Base-by-base conservation (phyloP, 2,113 vertebrate species). In the Struthio camelus region DNA sequence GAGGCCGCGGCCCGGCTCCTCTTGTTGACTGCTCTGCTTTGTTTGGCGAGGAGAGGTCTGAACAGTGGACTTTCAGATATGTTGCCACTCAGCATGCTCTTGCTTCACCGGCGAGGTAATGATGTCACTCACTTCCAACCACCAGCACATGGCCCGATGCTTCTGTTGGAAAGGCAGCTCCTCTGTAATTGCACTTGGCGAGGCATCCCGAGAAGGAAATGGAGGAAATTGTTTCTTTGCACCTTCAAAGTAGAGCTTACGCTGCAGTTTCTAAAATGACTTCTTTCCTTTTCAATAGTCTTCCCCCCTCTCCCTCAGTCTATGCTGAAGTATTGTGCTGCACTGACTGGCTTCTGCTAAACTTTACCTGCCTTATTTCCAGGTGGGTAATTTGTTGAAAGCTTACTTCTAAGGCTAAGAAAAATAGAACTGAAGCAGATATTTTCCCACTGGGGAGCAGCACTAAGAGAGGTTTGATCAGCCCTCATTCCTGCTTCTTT, bases 141-240 rank as follows among this genome's bases (percentile, higher is more conserved):
- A 36, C 48, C 19, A 48, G 67, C 44, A 8, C 20, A 20, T 17
- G 32, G 20, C 14, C 38, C 70, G 44, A 3, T 64, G 59, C n/a
- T 90, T 50, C 80, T 69, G 14, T 17, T 81, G 65, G 70, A 81
- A 85, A 88, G 54, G 6, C 17, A 23, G n/a, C 69, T n/a, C 27
- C 75, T 88, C 79, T 90, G 20, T 73, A 85, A 66, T 0, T 34
- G 0, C 0, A 1, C 10, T 30, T 89, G 40, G 83, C 65, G 88
- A 86, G 65, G 0, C 0, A n/a, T 80, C 88, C 64, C 36, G 67
- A 79, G 56, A 65, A 90, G 42, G 51, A 69, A 40, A 69, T 0
- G 1, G 18, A 58, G 73, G 69, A 89, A 96, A 82, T 32, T 56
- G 36, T 58, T 92, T 95, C 78, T 66, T 95, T 81, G 71, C 90